These are phyloP conservation scores for Delichon dasypus DNA, from an alignment of 2,797 vertebrate genomes.

Conservation along the genomic window DNA sequence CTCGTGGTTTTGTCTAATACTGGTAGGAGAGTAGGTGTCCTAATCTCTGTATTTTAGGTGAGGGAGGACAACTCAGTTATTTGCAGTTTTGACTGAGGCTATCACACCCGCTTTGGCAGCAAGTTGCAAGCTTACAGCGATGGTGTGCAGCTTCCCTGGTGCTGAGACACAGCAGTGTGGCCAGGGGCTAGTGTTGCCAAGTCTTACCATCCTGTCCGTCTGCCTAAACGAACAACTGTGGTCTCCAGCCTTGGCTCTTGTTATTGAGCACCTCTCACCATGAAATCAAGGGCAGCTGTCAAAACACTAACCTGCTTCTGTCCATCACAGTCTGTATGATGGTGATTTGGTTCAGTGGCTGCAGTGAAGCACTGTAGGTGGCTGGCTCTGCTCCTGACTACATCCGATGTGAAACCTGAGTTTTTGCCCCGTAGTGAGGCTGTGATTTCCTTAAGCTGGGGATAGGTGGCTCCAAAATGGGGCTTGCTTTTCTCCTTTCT, in stretches of 20 bases:
- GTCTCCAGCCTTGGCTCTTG: background rate
- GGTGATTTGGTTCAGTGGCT: background rate
- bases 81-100: background rate
- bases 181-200: background rate
- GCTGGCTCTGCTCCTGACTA: background rate
- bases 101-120: background rate
- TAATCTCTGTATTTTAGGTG: background rate
- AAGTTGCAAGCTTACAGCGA: rapidly evolving
- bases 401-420: rapidly evolving
- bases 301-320: background rate
- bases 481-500: background rate
- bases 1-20: background rate
- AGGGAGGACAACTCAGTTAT: background rate
- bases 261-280: background rate
- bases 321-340: background rate
- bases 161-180: background rate
- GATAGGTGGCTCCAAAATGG: background rate
- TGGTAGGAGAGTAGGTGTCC: background rate
- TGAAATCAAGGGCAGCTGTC: background rate
- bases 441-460: background rate
- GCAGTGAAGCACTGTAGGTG: background rate
- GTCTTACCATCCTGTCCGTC: background rate
- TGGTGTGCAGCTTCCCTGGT: background rate
- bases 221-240: background rate
- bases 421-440: background rate